Evolutionary conservation across 2,797 vertebrate genomes (phyloP), one percentile per base, ranked within the genome.

Genomic region (Selene dorsalis): DNA sequence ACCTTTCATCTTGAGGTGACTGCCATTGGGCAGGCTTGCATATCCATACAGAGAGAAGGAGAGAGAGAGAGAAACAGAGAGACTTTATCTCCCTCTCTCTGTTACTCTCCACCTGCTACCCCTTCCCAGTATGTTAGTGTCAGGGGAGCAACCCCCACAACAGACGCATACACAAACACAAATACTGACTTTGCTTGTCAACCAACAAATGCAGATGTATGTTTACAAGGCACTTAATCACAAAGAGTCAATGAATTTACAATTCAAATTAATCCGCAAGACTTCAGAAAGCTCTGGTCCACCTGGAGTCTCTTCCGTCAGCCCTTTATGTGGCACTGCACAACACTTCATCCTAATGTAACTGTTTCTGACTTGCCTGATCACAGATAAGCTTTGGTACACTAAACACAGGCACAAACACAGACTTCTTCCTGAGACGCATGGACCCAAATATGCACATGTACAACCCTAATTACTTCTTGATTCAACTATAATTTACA

Each of bases 1-100:
- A 91, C 80, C 86, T 89, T 86, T 88, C 74, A 88, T 88, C 82
- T 89, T n/a, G 2, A 62, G 28, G 3, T 80, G 80, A 87, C 55
- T 69, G 85, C 85, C 84, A 78, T 66, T 73, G 85, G 88, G 69
- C 84, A 81, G 79, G 80, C 70, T 80, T 84, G 52, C 47, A 86
- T 62, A 77, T 68, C 77, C 69, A 61, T 10, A 8, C 14, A 12
- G 32, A 18, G 4, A 61, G 22, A 5, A 17, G 6, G 3, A 45
- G 16, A 45, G 16, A 18, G 11, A 18, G 14, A 43, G 1, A 43
- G 14, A 17, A 1, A 45, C 14, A 45, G 2, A 45, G 4, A 45
- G 3, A 17, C 35, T 38, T 59, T 48, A 13, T 41, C 58, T 24
- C 45, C 58, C 68, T 48, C 55, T 14, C 47, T 70, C 38, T n/a